Conservation (phyloP, 2,113 vertebrate species). For the Labeo catla region DNA sequence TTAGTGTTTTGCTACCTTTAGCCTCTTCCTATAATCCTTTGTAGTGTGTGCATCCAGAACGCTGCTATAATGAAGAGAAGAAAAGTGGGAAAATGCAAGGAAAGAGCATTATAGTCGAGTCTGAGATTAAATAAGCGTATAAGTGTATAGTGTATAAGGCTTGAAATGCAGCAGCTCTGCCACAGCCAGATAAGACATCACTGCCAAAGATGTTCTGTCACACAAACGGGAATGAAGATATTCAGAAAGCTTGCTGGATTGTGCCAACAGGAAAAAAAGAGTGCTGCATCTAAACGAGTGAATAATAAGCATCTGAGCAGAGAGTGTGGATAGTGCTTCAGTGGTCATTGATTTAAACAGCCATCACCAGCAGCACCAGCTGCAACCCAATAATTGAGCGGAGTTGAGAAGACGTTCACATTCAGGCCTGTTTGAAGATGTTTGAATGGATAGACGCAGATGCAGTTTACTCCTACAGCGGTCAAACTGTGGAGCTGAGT, state of each 20-base stretch:
- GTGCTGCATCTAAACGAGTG: conserved; percentile 33
- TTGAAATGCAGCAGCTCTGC: conserved; percentile 55
- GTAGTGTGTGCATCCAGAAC: neutral
- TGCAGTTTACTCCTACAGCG: neutral
- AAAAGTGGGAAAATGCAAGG: neutral
- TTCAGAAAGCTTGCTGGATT: conserved; percentile 40
- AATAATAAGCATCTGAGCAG: conserved; percentile 6
- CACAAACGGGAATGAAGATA: conserved; percentile 46
- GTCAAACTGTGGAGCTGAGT: conserved; percentile 12
- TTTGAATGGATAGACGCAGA: conserved; percentile 7
- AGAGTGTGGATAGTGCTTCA: conserved; percentile 41
- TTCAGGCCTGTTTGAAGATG: conserved; percentile 18
- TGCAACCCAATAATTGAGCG: conserved; percentile 6
- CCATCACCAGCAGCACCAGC: conserved; percentile 3
- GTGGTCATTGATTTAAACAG: conserved; percentile 49
- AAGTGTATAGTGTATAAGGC: conserved; percentile 38
- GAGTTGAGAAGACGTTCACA: conserved; percentile 6
- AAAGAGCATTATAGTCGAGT: conserved; percentile 28
- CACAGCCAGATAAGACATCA: conserved; percentile 55
- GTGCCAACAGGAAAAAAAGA: conserved; percentile 49
- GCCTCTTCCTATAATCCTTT: conserved; percentile 41
- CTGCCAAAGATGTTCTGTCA: conserved; percentile 49
- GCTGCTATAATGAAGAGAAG: neutral
- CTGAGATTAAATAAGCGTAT: conserved; percentile 51
- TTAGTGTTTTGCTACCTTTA: conserved; percentile 12